A percentile compares a stretch with the other conserved stretches of the same genome.
phyloP scores from a whole-genome alignment of 2,888 invertebrate genomes.

The Lepidocyrtoides sp. region DNA sequence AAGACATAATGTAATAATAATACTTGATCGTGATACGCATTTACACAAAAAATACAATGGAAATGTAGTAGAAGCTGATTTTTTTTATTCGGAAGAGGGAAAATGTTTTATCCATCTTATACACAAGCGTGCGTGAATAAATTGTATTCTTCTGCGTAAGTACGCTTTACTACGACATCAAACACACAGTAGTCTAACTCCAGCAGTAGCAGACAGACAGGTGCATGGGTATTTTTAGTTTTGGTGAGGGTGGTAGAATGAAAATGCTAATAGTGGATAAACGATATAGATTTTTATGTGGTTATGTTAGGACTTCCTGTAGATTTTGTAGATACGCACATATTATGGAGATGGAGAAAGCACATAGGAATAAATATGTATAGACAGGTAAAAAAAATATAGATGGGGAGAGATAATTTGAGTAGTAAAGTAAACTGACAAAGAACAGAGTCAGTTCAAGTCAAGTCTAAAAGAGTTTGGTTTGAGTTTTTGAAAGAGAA shows the following conservation, averaged over 20 bases:
- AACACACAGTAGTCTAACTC: too few relatives aligned
- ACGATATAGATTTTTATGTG: constrained; percentile 14
- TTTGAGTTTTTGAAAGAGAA: too few relatives aligned
- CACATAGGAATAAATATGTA: too few relatives aligned
- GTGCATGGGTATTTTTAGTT: background rate
- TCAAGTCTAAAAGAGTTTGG: too few relatives aligned
- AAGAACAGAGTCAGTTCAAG: too few relatives aligned
- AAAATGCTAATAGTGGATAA: background rate
- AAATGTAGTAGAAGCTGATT: background rate
- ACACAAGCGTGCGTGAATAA: background rate
- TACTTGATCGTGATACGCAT: too few relatives aligned
- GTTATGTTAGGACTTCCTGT: background rate
- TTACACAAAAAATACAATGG: background rate
- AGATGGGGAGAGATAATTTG: too few relatives aligned
- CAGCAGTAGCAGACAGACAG: too few relatives aligned
- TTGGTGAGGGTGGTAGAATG: background rate
- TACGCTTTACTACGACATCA: background rate
- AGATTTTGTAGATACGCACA: too few relatives aligned
- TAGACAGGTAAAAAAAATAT: too few relatives aligned
- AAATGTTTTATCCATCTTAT: background rate
- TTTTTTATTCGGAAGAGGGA: background rate
- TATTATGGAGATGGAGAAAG: too few relatives aligned
- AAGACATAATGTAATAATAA: background rate
- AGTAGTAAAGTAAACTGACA: too few relatives aligned
- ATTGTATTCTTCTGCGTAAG: background rate